Evolutionary conservation across 2,888 invertebrate genomes (phyloP), one percentile per base, ranked within the genome.

Genomic region (Tanaodytes sp.): DNA sequence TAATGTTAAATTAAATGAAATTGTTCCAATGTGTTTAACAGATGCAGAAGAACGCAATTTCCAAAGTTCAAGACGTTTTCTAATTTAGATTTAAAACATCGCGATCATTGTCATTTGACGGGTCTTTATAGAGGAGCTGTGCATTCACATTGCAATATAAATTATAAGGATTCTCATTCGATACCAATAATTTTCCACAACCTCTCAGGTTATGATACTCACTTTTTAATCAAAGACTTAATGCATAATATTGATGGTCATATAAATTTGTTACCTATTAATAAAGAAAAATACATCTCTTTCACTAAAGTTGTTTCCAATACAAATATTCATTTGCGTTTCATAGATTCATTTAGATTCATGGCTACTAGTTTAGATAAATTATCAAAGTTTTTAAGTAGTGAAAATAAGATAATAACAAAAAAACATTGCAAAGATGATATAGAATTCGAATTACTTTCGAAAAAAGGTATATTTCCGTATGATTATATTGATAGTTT

Each of bases 401-500:
- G 46, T 40, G 23, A 45, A 23, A 18, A 48, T 54, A 54, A 54
- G 42, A 40, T 8, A 19, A 63, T 46, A 6, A 39, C 48, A 6
- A 36, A 27, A 1, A 42, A 27, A 37, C n/a, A 61, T 61, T 61
- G 14, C 19, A 16, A 16, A n/a, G 23, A 36, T 45, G 19, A 46
- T 14, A 12, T 16, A 2, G n/a, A 62, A 54, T 52, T 62, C 9
- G 1, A 62, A 18, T 36, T 69, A 12, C 4, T 55, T 1, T n/a
- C 37, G 1, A 45, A 42, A 20, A 71, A 68, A 52, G 65, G 73
- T 11, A 42, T 71, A 3, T 73, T 64, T 52, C 64, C 68, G 2
- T 73, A 73, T 14, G 71, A 73, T 14, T 68, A 65, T 33, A 9
- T 68, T 2, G 12, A 54, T 42, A 33, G n/a, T 19, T 48, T 12